Evolutionary conservation across 2,797 vertebrate species (phyloP).

Genomic region (Alectoris magna): DNA sequence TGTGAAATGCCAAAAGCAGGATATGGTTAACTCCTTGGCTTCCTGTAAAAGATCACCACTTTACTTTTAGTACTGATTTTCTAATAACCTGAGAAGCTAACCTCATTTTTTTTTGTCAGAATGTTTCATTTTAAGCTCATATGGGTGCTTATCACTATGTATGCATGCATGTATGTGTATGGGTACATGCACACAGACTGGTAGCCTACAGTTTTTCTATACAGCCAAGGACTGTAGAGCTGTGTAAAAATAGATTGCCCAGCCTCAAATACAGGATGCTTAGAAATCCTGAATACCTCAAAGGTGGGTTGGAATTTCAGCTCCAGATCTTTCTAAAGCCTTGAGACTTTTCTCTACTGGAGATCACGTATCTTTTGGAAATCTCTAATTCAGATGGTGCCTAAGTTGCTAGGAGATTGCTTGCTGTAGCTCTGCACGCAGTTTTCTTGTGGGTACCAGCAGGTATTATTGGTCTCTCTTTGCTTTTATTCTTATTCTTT

Average conservation of each 20-base stretch:
- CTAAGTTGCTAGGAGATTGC: neutral
- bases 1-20: neutral
- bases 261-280: neutral
- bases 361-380: neutral
- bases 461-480: neutral
- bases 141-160: neutral
- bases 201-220: neutral
- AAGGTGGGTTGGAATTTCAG: neutral
- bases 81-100: neutral
- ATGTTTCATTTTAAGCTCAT: neutral
- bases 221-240: neutral
- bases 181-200: neutral
- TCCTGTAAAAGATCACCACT: neutral
- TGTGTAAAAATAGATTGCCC: neutral
- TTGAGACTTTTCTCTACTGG: neutral
- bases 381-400: neutral
- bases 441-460: neutral
- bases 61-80: neutral
- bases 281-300: neutral
- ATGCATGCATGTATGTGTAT: accelerated
- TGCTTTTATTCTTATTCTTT: neutral
- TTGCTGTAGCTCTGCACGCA: neutral
- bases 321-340: neutral
- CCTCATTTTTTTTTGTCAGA: neutral
- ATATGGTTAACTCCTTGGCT: neutral